Base-by-base conservation (phyloP, 2,113 vertebrate genomes). In the Seriola aureovittata region DNA sequence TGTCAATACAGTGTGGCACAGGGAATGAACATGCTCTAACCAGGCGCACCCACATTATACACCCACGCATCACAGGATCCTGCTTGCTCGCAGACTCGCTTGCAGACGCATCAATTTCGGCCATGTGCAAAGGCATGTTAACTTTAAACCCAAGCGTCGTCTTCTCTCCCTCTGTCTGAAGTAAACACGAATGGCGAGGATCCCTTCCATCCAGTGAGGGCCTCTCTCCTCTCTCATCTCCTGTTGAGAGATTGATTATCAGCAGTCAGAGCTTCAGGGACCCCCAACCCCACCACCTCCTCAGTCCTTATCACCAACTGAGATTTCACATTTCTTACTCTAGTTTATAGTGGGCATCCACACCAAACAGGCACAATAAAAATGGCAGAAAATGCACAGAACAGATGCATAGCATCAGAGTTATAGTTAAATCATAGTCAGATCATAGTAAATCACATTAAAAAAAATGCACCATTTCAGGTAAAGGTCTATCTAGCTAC, bases 171-270 rank as follows among this genome's bases (percentile, higher is more conserved):
- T 42, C 21, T 40, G 67, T 79, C 63, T 64, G n/a, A 50, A 55
- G 36, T 75, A 71, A 82, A 55, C 38, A 81, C 75, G 80, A 40
- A 48, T 16, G 32, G 29, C 63, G 62, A 80, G 55, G 71, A 80
- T 48, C 34, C 29, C 36, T 48, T 71, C 71, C 42, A 46, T 70
- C 62, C 69, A 75, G 36, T 3, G 6, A 66, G 17, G 52, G 12
- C n/a, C 38, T 76, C 64, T 63, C 29, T 84, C 19, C 23, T 75
- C 36, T 32, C 32, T 50, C 12, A 21, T 71, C 66, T 80, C 71
- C 60, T 82, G 80, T 70, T 54, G 72, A 71, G 75, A 76, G 40
- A 90, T 71, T 73, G 78, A 82, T 87, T 62, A 70, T 80, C 40
- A 58, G 67, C 46, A 16, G 57, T 68, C 55, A 38, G 50, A 71